These are phyloP conservation scores for Euclidia mi DNA, from an alignment of 2,888 invertebrate species.

Conservation along the genomic window DNA sequence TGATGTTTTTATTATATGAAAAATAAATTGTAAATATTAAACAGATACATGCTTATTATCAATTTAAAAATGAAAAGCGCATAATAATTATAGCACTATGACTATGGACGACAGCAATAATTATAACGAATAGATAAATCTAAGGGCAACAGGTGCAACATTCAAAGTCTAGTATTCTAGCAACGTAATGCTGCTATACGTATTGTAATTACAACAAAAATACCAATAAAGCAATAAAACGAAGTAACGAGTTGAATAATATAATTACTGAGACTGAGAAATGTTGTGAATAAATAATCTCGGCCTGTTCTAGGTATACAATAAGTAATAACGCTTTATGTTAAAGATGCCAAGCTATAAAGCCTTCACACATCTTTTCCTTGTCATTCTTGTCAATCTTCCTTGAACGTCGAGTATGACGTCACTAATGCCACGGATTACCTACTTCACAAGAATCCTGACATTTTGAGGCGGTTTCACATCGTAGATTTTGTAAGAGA, in stretches of 20 bases:
- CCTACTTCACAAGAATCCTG: slow-evolving; percentile 44
- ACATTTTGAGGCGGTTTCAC: slow-evolving; percentile 45
- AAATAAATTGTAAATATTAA: no score
- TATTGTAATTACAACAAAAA: slow-evolving; percentile 28
- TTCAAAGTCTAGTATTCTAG: not conserved
- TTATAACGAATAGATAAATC: no score
- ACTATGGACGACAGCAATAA: no score
- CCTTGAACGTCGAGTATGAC: slow-evolving; percentile 17
- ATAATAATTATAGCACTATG: no score
- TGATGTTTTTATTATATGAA: no score
- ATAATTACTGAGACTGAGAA: slow-evolving; percentile 23
- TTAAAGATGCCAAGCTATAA: slow-evolving; percentile 24
- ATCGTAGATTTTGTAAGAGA: slow-evolving; percentile 40
- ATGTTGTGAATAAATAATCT: slow-evolving; percentile 38
- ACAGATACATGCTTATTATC: no score
- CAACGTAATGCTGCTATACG: slow-evolving; percentile 11
- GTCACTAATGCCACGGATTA: slow-evolving; percentile 27
- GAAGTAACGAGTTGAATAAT: slow-evolving; percentile 24
- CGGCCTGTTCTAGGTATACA: slow-evolving; percentile 13
- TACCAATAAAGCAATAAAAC: slow-evolving; percentile 28
- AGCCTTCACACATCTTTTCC: slow-evolving; percentile 40
- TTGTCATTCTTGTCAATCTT: slow-evolving; percentile 31
- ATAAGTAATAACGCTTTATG: slow-evolving; percentile 17
- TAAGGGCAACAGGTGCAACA: not conserved
- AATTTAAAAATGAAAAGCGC: no score